Conservation (phyloP, 2,888 invertebrate species). For the Diarsia dahlii region DNA sequence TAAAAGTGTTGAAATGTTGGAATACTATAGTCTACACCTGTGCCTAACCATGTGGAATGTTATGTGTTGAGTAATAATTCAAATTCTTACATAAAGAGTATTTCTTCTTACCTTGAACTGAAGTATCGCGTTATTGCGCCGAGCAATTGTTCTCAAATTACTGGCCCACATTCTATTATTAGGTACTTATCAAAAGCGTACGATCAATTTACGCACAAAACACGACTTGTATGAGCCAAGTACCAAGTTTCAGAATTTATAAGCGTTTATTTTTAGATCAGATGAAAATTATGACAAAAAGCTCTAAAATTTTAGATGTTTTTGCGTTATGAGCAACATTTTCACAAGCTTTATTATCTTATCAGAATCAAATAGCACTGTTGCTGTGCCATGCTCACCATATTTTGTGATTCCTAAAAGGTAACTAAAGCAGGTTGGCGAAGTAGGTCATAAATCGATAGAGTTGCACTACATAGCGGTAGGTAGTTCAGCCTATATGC, state of each 20-base stretch:
- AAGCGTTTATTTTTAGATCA: constrained; percentile 28
- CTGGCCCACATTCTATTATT: constrained; percentile 41
- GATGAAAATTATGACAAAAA: background rate
- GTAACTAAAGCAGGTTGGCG: constrained; percentile 36
- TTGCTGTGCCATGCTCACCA: background rate
- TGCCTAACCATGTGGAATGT: background rate
- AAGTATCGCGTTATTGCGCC: background rate
- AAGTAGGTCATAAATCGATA: constrained; percentile 62
- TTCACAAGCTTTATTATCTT: background rate
- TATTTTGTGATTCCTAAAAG: constrained; percentile 16
- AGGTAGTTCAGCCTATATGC: constrained; percentile 52
- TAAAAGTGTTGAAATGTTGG: background rate
- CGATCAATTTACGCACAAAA: constrained; percentile 30
- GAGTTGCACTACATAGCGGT: constrained; percentile 45
- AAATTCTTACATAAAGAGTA: background rate
- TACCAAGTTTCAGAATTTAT: constrained; percentile 15
- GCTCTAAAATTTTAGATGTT: background rate
- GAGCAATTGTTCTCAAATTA: constrained; percentile 18
- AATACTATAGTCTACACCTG: background rate
- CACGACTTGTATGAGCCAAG: background rate
- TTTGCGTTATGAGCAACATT: background rate
- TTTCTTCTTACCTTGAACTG: constrained; percentile 2
- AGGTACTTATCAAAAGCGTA: constrained; percentile 12
- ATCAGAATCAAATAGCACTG: background rate
- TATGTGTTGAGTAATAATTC: background rate